phyloP scores from a whole-genome alignment of 2,797 vertebrate genomes.

The Rhinatrema bivittatum region DNA sequence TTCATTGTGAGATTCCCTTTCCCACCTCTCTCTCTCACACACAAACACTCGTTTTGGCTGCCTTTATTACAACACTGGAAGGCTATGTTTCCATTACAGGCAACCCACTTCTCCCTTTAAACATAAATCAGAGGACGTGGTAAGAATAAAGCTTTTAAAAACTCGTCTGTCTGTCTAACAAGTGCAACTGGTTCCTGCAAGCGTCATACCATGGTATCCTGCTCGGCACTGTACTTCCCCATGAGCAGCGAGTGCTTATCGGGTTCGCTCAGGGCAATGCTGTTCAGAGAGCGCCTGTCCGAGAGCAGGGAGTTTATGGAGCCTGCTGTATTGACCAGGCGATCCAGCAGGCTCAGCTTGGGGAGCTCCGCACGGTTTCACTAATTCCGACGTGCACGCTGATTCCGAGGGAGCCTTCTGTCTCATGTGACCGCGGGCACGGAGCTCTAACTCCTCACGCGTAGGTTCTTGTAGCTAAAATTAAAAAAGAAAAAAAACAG shows the following conservation, averaged over 20 bases:
- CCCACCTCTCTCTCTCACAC: no score
- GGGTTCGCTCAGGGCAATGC: conserved; percentile 70
- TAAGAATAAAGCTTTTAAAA: conserved; percentile 1
- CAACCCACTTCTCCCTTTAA: not conserved
- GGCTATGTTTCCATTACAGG: not conserved
- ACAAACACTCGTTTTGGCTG: no score
- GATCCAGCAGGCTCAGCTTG: conserved; percentile 84
- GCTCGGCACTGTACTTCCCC: conserved; percentile 65
- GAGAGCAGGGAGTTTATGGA: conserved; percentile 90
- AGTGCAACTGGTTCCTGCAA: not conserved
- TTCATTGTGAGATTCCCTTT: no score
- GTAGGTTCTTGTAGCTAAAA: conserved; percentile 87
- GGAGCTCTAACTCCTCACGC: conserved; percentile 70
- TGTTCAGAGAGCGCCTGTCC: conserved; percentile 81
- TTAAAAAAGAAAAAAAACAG: no score
- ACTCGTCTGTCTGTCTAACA: not conserved
- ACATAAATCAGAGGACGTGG: conserved; percentile 4
- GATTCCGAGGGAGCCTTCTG: conserved; percentile 78
- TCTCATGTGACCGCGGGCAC: conserved; percentile 37
- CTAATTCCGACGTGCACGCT: conserved; percentile 90
- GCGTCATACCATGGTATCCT: conserved; percentile 69
- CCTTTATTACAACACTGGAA: not conserved
- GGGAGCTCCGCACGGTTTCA: conserved; percentile 68
- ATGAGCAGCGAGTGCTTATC: conserved; percentile 89
- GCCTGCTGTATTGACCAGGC: conserved; percentile 84